phyloP scores from a whole-genome alignment of 2,888 invertebrate genomes.

The Drosophila niveifrons region DNA sequence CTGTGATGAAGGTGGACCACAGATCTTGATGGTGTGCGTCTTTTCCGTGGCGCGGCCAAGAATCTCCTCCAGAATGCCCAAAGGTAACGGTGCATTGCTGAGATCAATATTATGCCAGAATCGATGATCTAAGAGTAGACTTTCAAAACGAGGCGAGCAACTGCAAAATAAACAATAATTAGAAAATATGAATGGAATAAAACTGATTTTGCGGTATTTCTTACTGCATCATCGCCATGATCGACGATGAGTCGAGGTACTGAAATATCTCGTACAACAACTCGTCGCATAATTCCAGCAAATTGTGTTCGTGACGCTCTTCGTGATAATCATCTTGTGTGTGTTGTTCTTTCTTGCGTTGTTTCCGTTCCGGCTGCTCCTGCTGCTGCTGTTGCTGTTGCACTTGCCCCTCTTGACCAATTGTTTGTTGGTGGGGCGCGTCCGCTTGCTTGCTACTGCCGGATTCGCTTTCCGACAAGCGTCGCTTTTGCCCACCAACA shows the following conservation, averaged over 20 bases:
- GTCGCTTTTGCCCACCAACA: constrained; percentile 70
- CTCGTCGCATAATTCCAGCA: constrained; percentile 83
- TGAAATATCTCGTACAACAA: constrained; percentile 84
- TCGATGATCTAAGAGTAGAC: constrained; percentile 81
- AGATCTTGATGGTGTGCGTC: constrained; percentile 81
- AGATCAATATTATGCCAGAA: constrained; percentile 84
- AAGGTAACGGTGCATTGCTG: constrained; percentile 73
- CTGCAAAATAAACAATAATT: constrained; percentile 54
- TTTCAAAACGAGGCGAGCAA: constrained; percentile 82
- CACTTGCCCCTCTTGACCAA: constrained; percentile 3
- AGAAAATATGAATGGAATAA: no score
- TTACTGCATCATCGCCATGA: constrained; percentile 83
- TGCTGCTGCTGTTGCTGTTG: constrained; percentile 50
- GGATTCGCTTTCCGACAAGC: constrained; percentile 59
- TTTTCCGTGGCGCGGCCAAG: constrained; percentile 79
- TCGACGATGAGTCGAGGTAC: constrained; percentile 81
- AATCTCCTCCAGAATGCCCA: constrained; percentile 78
- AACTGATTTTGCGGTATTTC: constrained; percentile 15
- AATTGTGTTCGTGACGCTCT: constrained; percentile 34
- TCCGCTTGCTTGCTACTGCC: constrained; percentile 37
- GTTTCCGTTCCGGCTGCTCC: constrained; percentile 62
- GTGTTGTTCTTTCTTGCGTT: constrained; percentile 58
- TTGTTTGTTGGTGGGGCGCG: constrained; percentile 15
- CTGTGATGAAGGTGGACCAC: constrained; percentile 78
- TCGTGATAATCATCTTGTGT: background rate